Percentiles rank a stretch among this genome's conserved stretches.
Evolutionary conservation across 2,797 vertebrate species (phyloP).

Genomic region (Halcyon smyrnensis): DNA sequence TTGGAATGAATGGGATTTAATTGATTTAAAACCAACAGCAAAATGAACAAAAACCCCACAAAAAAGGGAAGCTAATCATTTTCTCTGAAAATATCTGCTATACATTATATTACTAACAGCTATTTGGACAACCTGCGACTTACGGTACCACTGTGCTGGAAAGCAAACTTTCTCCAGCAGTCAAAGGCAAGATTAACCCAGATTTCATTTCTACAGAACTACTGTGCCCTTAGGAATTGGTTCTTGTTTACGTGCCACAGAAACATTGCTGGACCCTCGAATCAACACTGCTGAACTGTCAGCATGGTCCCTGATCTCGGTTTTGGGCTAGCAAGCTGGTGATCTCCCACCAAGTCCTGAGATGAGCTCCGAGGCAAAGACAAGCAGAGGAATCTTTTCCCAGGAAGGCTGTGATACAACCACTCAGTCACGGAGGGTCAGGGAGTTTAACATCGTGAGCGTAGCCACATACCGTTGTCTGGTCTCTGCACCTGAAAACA

Average conservation of each 20-base stretch:
- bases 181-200: neutral
- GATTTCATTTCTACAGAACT: neutral
- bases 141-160: neutral
- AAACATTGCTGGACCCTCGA: neutral
- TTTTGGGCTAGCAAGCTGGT: neutral
- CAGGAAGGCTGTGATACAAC: neutral
- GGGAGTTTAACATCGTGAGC: fast-evolving
- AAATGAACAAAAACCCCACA: neutral
- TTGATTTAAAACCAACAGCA: neutral
- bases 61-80: neutral
- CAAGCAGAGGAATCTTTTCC: neutral
- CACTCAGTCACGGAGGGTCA: neutral
- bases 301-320: neutral
- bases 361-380: neutral
- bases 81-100: neutral
- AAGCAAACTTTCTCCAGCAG: neutral
- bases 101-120: neutral
- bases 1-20: neutral
- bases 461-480: neutral
- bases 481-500: neutral
- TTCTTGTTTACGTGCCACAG: neutral
- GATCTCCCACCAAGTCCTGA: neutral
- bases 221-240: neutral
- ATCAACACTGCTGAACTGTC: neutral
- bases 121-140: neutral